phyloP scores from a whole-genome alignment of 1,140 invertebrate species.

The Ostrea edulis region DNA sequence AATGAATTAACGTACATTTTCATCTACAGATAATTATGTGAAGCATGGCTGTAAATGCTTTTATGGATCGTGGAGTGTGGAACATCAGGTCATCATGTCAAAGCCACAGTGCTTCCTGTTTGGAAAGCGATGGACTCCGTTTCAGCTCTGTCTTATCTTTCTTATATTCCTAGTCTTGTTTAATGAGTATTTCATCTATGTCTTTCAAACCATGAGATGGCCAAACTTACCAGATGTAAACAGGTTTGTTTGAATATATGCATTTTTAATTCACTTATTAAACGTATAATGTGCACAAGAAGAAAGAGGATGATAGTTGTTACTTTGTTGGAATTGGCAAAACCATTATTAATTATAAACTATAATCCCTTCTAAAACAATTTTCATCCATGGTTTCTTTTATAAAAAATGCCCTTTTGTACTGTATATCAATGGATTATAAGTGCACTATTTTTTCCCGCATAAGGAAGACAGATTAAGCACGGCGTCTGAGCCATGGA shows the following conservation, averaged over 20 bases:
- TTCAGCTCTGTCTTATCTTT: constrained; percentile 33
- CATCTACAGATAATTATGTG: neutral
- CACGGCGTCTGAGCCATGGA: no score
- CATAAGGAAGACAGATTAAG: no score
- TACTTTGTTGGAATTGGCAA: no score
- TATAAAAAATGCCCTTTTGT: no score
- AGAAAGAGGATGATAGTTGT: no score
- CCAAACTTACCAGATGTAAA: constrained; percentile 56
- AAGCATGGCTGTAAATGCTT: neutral
- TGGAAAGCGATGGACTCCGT: constrained; percentile 43
- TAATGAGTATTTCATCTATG: constrained; percentile 69
- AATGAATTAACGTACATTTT: neutral
- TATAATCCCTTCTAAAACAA: no score
- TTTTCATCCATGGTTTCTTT: no score
- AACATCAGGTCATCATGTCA: neutral
- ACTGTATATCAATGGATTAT: no score
- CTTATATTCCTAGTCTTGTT: constrained; percentile 56
- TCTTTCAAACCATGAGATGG: constrained; percentile 70
- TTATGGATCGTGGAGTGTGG: neutral
- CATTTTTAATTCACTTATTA: no score
- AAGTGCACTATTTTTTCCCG: no score
- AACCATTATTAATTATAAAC: no score
- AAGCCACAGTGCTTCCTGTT: constrained; percentile 34
- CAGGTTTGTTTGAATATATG: constrained; percentile 49
- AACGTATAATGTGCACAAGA: no score